These are phyloP conservation scores for Xiphophorus maculatus DNA, from an alignment of 2,113 vertebrate genomes.

Conservation along the genomic window DNA sequence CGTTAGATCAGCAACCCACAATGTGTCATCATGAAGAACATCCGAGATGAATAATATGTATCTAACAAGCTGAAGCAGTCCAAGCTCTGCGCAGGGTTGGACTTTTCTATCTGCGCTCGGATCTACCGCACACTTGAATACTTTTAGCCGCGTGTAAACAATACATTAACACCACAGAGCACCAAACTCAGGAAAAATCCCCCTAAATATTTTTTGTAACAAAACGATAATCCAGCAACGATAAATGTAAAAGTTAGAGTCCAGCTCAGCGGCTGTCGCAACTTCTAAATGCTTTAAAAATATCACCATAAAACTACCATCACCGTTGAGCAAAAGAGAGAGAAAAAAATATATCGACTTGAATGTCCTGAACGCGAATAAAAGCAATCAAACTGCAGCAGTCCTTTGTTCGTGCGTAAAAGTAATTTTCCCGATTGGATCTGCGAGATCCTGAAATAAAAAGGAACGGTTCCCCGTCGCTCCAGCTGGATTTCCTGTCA, in stretches of 20 bases:
- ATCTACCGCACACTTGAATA: conserved; percentile 48
- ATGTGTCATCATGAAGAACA: conserved; percentile 48
- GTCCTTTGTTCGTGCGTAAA: conserved; percentile 50
- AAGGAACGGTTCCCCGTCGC: conserved; percentile 32
- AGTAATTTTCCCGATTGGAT: conserved; percentile 47
- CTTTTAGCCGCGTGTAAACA: conserved; percentile 21
- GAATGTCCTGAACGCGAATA: conserved; percentile 15
- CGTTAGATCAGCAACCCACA: conserved; percentile 54
- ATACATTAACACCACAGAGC: conserved; percentile 15
- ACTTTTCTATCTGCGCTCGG: conserved; percentile 12
- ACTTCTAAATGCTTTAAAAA: conserved; percentile 3
- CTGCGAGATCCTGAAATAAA: neutral
- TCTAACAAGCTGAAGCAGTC: conserved; percentile 41
- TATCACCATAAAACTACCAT: conserved; percentile 21
- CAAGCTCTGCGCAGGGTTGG: conserved; percentile 37
- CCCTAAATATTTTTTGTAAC: neutral
- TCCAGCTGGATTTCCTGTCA: conserved; percentile 51
- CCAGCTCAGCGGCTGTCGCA: conserved; percentile 22
- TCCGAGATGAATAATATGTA: conserved; percentile 33
- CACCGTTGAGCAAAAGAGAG: neutral
- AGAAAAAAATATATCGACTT: neutral
- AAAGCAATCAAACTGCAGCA: conserved; percentile 20
- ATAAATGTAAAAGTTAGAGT: conserved; percentile 19
- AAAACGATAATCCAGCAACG: conserved; percentile 56
- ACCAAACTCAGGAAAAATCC: conserved; percentile 10